phyloP scores from a whole-genome alignment of 2,888 invertebrate genomes.

The Sericinus montela region DNA sequence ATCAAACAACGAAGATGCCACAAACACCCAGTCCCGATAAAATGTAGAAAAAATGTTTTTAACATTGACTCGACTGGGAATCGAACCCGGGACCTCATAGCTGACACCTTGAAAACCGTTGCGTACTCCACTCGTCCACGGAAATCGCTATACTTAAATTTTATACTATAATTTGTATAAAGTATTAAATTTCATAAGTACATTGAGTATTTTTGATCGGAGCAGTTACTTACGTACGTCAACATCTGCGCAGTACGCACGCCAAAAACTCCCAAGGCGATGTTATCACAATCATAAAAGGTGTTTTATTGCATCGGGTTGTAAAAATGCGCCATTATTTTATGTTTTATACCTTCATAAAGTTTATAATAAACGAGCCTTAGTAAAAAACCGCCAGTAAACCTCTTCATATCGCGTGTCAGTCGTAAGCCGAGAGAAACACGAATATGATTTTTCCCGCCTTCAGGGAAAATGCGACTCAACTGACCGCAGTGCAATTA shows the following conservation, averaged over 20 bases:
- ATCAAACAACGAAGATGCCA: no score
- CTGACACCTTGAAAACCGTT: no score
- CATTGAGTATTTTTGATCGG: no score
- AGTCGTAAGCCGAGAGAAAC: constrained; percentile 23
- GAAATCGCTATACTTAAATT: no score
- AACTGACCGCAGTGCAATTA: not conserved
- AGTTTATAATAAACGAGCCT: constrained; percentile 71
- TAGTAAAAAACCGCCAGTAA: constrained; percentile 60
- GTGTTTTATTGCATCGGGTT: constrained; percentile 69
- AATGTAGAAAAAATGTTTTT: no score
- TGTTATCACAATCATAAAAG: constrained; percentile 64
- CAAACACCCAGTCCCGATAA: no score
- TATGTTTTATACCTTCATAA: constrained; percentile 70
- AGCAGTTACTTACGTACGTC: not conserved
- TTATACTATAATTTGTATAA: no score
- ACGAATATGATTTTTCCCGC: constrained; percentile 14
- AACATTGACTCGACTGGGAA: no score
- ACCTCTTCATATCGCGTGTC: constrained; percentile 57
- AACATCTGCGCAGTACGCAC: constrained; percentile 17
- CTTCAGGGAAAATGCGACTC: not conserved
- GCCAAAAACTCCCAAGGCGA: constrained; percentile 44
- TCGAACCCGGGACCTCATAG: no score
- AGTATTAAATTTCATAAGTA: no score
- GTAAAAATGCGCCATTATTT: constrained; percentile 71
- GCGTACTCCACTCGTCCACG: no score